Base-by-base conservation (phyloP, 1,140 invertebrate genomes). In the Proctacanthus coquilletti region DNA sequence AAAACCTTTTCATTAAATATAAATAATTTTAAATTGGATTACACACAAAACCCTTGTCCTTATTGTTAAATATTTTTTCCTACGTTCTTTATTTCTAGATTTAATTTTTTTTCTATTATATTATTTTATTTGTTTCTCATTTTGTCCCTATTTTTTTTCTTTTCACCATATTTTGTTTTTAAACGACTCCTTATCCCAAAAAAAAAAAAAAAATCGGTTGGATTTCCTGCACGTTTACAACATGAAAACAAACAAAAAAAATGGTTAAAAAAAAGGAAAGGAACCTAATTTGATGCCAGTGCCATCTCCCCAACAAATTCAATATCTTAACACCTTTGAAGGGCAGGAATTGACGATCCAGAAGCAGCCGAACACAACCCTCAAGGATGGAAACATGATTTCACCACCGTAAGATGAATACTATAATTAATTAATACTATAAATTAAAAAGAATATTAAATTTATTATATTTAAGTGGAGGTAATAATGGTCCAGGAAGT, bases 301-400 rank as follows among this genome's bases (percentile, higher is more conserved):
- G 44, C 91, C 89, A 42, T 93, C 89, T 38, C 88, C 91, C 19
- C 88, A 93, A 63, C 87, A 92, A 71, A 92, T 94, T 56, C 86
- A 88, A 48, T 94, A 93, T 69, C 71, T 93, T 42, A 92, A 88
- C 69, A 80, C 86, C 41, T 93, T 94, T 64, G 88, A 94, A 69
- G 88, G 88, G 32, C 89, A 95, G 70, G 91, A 95, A 68, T 64
- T 94, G 44, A 93, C 88, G 37, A 95, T 94, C 63, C 89, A 93
- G 58, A 94, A 93, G 62, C 89, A 94, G 64, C 84, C 89, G 13
- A 95, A 95, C 60, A 87, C 84, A 18, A 84, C 81, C 55, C 63
- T 88, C n/a, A 82, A 82, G 56, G 80, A 84, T 56, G 50, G 56
- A 36, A 61, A 58, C 42, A 58, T 61, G 38, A 56, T 58, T 42